Conservation (phyloP, 2,888 invertebrate genomes). For the Hydropsyche betteni region DNA sequence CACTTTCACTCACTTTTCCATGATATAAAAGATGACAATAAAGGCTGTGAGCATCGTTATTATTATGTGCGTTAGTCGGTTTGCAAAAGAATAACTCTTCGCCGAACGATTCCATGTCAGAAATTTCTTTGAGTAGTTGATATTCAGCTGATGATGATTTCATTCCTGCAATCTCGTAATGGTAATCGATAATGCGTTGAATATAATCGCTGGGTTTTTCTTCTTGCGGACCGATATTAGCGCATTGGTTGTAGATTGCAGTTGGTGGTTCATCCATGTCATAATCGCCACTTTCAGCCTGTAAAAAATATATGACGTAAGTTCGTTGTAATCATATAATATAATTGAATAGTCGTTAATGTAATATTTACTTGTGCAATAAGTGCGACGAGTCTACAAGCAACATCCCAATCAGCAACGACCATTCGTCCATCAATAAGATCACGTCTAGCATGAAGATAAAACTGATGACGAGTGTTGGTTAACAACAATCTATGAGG, state of each 20-base stretch:
- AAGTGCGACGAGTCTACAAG: slow-evolving; percentile 77
- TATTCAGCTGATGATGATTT: slow-evolving; percentile 83
- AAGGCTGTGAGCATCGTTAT: slow-evolving; percentile 78
- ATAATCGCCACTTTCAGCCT: slow-evolving; percentile 77
- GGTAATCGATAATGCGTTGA: slow-evolving; percentile 71
- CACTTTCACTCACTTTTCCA: slow-evolving; percentile 67
- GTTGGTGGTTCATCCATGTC: slow-evolving; percentile 69
- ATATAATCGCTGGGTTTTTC: slow-evolving; percentile 71
- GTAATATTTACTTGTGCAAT: slow-evolving; percentile 69
- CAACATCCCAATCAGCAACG: slow-evolving; percentile 74
- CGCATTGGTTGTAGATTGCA: slow-evolving; percentile 71
- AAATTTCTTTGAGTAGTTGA: slow-evolving; percentile 82
- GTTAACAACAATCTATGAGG: slow-evolving; percentile 87
- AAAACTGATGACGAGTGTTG: slow-evolving; percentile 86
- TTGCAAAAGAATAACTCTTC: slow-evolving; percentile 84
- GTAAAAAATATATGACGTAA: slow-evolving; percentile 44
- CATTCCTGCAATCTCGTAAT: slow-evolving; percentile 72
- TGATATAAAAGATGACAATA: slow-evolving; percentile 76
- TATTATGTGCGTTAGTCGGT: slow-evolving; percentile 66
- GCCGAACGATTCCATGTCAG: slow-evolving; percentile 82
- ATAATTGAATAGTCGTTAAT: neutral
- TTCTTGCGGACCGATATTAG: slow-evolving; percentile 69
- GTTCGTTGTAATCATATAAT: neutral
- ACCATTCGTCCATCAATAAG: slow-evolving; percentile 77
- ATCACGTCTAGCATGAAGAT: slow-evolving; percentile 83